Base-by-base conservation (phyloP, 2,797 vertebrate species). In the Paedocypris micromegethes region DNA sequence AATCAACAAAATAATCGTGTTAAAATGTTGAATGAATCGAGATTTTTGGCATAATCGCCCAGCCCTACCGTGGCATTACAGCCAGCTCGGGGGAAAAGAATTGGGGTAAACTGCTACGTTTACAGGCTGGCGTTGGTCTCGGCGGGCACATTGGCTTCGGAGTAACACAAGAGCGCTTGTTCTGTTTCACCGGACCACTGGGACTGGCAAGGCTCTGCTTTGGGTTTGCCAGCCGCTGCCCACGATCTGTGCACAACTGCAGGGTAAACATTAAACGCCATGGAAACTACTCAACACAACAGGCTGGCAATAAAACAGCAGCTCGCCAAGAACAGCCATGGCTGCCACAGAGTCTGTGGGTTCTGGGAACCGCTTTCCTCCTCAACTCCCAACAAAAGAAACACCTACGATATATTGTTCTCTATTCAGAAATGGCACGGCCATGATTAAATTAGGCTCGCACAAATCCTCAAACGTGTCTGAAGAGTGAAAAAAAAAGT, bases 281-380 rank as follows among this genome's bases (percentile, higher is more conserved):
- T 81, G 77, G 81, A 83, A 87, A 86, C 79, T 80, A 75, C 79
- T 85, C 84, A 80, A 81, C 83, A 84, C 82, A 85, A 82, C 80
- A 86, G 42, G 68, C 74, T 74, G 73, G 78, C 68, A 72, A 83
- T 67, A 66, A 67, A 66, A 78, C 76, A 73, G 64, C 72, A 78
- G 78, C 73, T 80, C 83, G 79, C 70, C 76, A 78, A 68, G 69
- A 70, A 8, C 37, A 42, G 23, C 46, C 73, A 62, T 66, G 72
- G 67, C 51, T 52, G 44, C 41, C 58, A 56, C 54, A 70, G 44
- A 56, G 42, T 64, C 48, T 54, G 47, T 2, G 9, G 50, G 53
- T 57, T 57, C 53, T 63, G 52, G 44, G 40, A 56, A 70, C 9
- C 40, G 49, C 59, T 39, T 50, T 40, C 50, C n/a, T 50, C 39